These are phyloP conservation scores for Idaea aversata DNA, from an alignment of 2,888 invertebrate genomes.

Conservation along the genomic window DNA sequence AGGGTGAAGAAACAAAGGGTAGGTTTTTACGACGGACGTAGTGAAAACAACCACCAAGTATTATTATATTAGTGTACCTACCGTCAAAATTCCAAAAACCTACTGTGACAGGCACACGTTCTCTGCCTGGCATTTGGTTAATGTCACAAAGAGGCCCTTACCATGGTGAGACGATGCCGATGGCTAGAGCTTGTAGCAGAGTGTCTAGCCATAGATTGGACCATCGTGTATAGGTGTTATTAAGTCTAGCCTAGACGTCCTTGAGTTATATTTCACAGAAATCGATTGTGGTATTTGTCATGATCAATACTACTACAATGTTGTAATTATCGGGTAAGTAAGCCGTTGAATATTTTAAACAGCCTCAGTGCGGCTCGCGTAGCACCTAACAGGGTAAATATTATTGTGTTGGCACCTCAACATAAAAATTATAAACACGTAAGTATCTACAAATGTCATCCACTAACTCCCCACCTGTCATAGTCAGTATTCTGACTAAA, in stretches of 20 bases:
- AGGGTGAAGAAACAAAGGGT: no score
- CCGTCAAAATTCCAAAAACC: no score
- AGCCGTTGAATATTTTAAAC: conserved; percentile 12
- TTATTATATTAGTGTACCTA: no score
- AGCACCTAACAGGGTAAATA: background rate
- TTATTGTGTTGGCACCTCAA: background rate
- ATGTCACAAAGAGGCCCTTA: no score
- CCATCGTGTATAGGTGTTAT: background rate
- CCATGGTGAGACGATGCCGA: background rate
- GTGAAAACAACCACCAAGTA: no score
- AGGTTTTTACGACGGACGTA: no score
- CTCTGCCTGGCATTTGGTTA: no score
- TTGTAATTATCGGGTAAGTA: conserved; percentile 9
- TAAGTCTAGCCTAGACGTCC: conserved; percentile 8
- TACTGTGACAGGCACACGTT: no score
- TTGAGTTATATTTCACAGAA: conserved; percentile 11
- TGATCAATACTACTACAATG: conserved; percentile 11
- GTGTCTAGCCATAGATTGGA: background rate
- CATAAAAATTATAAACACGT: background rate
- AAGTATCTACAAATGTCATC: background rate
- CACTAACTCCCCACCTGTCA: background rate
- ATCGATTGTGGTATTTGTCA: conserved; percentile 4
- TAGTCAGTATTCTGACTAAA: background rate
- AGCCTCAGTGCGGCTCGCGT: background rate
- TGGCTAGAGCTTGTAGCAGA: background rate